Base-by-base conservation (phyloP, 2,888 invertebrate species). In the Crepidodera aurea region DNA sequence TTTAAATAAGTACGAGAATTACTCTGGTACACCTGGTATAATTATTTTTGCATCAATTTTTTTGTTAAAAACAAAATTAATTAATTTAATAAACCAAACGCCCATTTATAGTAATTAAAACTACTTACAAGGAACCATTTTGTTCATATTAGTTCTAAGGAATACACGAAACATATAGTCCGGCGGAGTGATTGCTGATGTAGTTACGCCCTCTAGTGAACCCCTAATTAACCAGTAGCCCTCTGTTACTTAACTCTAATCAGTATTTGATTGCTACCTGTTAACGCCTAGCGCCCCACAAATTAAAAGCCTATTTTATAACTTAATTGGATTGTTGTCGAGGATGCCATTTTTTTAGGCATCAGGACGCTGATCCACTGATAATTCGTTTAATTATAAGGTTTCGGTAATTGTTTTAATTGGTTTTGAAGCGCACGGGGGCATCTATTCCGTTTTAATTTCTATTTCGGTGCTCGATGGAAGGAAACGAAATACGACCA, bases 181-280 rank as follows among this genome's bases (percentile, higher is more conserved):
- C 16, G 18, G 40, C 18, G 16, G 65, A 76, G 77, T 77, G 78
- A 77, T 78, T 77, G 77, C 76, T 78, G 78, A 78, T 77, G 77
- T 78, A 71, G 78, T 78, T 78, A 79, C 79, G 79, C 79, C 79
- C 78, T 78, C 78, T 75, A 75, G 77, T 76, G 73, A 78, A 76
- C 79, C 79, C 78, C 77, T 77, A 79, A 79, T 79, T 79, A 79
- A 79, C 79, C 79, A 73, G 79, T 79, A 79, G 79, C 78, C 75
- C 60, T 67, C 67, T 75, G 77, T 78, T 78, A 78, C 78, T 78
- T 78, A 79, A 75, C 73, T 78, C 77, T 78, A 78, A 79, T 79
- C 77, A 78, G 75, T 73, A 73, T 75, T 75, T 79, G 79, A 79
- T 79, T 78, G 79, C 79, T 79, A 79, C 79, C 79, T 79, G 79